Percentiles rank a stretch among this genome's conserved stretches.
These are phyloP conservation scores for Spilosoma lubricipeda DNA, from an alignment of 2,888 invertebrate species.

Conservation along the genomic window DNA sequence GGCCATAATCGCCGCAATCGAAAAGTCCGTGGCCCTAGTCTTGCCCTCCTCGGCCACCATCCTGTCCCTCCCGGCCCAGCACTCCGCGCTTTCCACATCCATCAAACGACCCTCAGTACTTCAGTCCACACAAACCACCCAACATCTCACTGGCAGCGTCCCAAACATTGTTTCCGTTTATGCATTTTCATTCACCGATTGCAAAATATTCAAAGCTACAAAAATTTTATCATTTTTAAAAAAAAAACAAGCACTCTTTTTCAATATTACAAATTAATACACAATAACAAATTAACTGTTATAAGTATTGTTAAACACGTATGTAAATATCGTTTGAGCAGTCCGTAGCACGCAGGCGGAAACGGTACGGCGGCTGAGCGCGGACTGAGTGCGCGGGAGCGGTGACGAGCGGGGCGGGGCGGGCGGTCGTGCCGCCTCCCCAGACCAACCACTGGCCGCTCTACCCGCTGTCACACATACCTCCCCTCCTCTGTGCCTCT, in stretches of 20 bases:
- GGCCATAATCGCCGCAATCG: conserved; percentile 98
- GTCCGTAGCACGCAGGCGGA: conserved; percentile 55
- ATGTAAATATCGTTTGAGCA: conserved; percentile 46
- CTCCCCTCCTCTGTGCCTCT: conserved; percentile 60
- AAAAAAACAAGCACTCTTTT: conserved; percentile 32
- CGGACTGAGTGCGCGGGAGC: conserved; percentile 77
- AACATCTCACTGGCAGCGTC: conserved; percentile 74
- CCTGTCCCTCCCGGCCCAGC: conserved; percentile 77
- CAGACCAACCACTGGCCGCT: conserved; percentile 74
- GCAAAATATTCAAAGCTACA: conserved; percentile 24
- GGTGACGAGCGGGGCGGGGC: conserved; percentile 67
- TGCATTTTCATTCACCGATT: conserved; percentile 47
- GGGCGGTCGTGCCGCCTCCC: conserved; percentile 60
- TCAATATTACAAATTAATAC: conserved; percentile 28
- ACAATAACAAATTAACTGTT: conserved; percentile 43
- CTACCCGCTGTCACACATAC: conserved; percentile 77
- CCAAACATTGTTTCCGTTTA: conserved; percentile 67
- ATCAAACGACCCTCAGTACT: conserved; percentile 74
- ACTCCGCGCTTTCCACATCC: conserved; percentile 83
- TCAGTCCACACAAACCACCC: conserved; percentile 59
- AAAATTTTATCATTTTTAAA: conserved; percentile 34
- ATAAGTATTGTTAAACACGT: conserved; percentile 53
- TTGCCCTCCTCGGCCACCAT: conserved; percentile 83
- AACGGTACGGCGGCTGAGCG: conserved; percentile 75
- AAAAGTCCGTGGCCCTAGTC: conserved; percentile 95